Evolutionary conservation across 1,140 invertebrate species (phyloP).

Genomic region (Calliphora vicina): DNA sequence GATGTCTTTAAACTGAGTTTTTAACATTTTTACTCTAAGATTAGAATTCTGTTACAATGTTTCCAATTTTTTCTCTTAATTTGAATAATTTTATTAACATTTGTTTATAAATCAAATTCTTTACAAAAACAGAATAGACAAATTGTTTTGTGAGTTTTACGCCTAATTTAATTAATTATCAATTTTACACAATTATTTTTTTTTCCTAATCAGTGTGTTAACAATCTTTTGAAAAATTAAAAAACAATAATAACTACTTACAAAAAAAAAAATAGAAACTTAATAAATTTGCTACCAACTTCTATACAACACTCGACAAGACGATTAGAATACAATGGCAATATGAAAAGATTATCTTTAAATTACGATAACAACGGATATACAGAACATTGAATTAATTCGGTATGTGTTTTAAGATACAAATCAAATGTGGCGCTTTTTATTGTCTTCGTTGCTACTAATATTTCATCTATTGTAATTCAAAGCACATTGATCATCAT

Average conservation of each 20-base stretch:
- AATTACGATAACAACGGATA: neutral
- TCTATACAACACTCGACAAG: no score
- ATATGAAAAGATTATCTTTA: neutral
- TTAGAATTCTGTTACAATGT: no score
- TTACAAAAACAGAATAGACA: no score
- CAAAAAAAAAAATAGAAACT: neutral
- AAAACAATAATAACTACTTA: neutral
- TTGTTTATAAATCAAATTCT: no score
- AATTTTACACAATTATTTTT: neutral
- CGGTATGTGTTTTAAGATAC: neutral
- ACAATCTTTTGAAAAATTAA: no score
- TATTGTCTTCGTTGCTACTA: no score
- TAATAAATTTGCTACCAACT: neutral
- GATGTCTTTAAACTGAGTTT: no score
- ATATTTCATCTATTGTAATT: neutral
- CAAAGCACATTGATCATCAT: neutral
- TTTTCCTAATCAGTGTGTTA: neutral
- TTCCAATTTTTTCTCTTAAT: no score
- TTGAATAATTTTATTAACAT: no score
- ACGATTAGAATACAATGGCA: neutral
- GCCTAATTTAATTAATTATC: no score
- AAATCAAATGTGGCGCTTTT: conserved; percentile 9
- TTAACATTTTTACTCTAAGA: no score
- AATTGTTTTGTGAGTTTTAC: neutral
- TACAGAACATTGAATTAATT: conserved; percentile 10